Conservation (phyloP, 2,113 vertebrate genomes). For the Neofelis nebulosa region DNA sequence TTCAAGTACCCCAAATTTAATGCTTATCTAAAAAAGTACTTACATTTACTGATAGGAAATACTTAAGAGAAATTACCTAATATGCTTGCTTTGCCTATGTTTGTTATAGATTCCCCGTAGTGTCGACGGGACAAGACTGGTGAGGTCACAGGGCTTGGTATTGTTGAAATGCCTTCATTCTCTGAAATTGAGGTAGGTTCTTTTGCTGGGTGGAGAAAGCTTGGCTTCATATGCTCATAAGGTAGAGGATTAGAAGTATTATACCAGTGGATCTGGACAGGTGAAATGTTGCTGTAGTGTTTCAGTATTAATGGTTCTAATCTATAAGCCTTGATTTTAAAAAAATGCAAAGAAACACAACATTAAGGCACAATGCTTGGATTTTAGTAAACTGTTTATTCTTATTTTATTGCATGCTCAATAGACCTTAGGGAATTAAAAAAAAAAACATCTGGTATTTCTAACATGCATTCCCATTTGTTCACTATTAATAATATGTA, state of each 20-base stretch:
- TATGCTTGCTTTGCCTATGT: slow-evolving; percentile 97
- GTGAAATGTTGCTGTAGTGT: slow-evolving; percentile 96
- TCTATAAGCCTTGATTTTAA: slow-evolving; percentile 91
- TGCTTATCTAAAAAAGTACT: background rate
- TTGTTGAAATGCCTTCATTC: slow-evolving; percentile 89
- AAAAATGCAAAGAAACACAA: slow-evolving; percentile 39
- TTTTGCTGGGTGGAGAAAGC: slow-evolving; percentile 92
- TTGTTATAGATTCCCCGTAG: slow-evolving; percentile 98
- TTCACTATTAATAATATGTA: slow-evolving; percentile 15
- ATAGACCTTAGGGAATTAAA: background rate
- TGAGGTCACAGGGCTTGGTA: slow-evolving; percentile 94
- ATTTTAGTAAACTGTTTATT: slow-evolving; percentile 52
- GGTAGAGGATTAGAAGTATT: slow-evolving; percentile 92
- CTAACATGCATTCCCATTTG: slow-evolving; percentile 38
- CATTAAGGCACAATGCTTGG: background rate
- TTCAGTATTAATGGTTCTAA: slow-evolving; percentile 97
- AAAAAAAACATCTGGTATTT: background rate
- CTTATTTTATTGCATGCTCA: background rate
- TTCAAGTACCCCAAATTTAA: background rate
- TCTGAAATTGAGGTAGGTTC: slow-evolving; percentile 92
- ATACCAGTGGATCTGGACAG: slow-evolving; percentile 98
- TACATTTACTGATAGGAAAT: background rate
- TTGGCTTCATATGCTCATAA: slow-evolving; percentile 94
- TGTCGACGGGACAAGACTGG: slow-evolving; percentile 92
- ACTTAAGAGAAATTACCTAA: slow-evolving; percentile 86